Conservation (phyloP, 2,888 invertebrate genomes). For the Portevinia maculata region DNA sequence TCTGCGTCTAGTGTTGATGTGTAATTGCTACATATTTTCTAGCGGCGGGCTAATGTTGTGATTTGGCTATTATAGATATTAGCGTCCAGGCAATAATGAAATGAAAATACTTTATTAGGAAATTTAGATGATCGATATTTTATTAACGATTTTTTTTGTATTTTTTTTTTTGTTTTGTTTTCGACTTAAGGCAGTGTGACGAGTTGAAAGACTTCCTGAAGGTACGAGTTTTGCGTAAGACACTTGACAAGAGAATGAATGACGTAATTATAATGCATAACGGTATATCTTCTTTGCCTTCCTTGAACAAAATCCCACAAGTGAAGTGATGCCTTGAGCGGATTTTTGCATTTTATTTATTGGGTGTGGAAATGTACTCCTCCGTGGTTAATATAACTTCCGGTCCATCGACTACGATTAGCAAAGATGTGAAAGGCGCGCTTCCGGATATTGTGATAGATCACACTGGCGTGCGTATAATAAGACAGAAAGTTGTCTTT, state of each 20-base stretch:
- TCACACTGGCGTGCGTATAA: no score
- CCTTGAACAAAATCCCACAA: background rate
- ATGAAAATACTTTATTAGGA: slow-evolving; percentile 22
- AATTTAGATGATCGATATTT: slow-evolving; percentile 25
- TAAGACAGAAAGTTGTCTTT: no score
- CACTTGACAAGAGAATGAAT: slow-evolving; percentile 46
- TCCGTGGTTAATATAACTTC: background rate
- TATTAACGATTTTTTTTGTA: background rate
- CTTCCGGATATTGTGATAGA: background rate
- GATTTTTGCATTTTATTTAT: slow-evolving; percentile 15
- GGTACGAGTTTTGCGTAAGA: slow-evolving; percentile 33
- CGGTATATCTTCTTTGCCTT: slow-evolving; percentile 16
- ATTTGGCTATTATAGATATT: slow-evolving; percentile 49
- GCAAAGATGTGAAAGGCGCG: background rate
- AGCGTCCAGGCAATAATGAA: slow-evolving; percentile 1
- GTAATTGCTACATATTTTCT: slow-evolving; percentile 54
- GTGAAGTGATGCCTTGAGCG: slow-evolving; percentile 14
- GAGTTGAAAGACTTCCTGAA: slow-evolving; percentile 44
- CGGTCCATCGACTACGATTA: slow-evolving; percentile 1
- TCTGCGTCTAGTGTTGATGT: slow-evolving; percentile 36
- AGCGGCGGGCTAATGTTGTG: slow-evolving; percentile 14
- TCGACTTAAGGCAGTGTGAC: slow-evolving; percentile 12
- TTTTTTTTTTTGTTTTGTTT: slow-evolving; percentile 16
- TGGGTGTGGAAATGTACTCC: background rate
- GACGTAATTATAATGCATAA: slow-evolving; percentile 16